Percentiles rank a stretch among this genome's conserved stretches.
These are phyloP conservation scores for Drosophila mayaguana DNA, from an alignment of 2,888 invertebrate species.

Conservation along the genomic window DNA sequence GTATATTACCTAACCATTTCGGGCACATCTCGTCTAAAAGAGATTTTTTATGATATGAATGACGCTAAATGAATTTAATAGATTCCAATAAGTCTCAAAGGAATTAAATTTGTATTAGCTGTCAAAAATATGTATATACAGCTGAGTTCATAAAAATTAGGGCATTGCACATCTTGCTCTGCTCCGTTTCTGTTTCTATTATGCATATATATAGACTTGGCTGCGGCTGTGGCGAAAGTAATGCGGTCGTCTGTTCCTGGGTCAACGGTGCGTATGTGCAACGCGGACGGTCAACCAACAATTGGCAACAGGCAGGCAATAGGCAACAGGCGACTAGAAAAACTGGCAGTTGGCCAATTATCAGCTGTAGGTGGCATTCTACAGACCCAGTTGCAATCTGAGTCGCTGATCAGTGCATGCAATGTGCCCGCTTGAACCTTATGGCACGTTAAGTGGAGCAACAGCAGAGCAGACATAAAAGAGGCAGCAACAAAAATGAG, in stretches of 20 bases:
- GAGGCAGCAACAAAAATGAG: neutral
- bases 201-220: slow-evolving; percentile 24
- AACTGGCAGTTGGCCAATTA: slow-evolving; percentile 46
- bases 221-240: slow-evolving; percentile 49
- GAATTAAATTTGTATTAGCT: too few relatives aligned
- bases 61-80: too few relatives aligned
- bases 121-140: too few relatives aligned
- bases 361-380: slow-evolving; percentile 46
- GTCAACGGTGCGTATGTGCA: slow-evolving; percentile 71
- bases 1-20: too few relatives aligned
- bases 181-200: slow-evolving; percentile 21
- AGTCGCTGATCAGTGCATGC: slow-evolving; percentile 61
- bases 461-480: neutral
- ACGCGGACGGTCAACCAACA: slow-evolving; percentile 33
- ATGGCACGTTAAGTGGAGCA: slow-evolving; percentile 59
- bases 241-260: slow-evolving; percentile 53
- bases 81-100: too few relatives aligned
- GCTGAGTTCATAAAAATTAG: neutral
- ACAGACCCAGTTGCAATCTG: slow-evolving; percentile 39
- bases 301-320: slow-evolving; percentile 8
- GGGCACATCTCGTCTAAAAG: too few relatives aligned
- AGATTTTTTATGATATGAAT: too few relatives aligned
- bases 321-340: slow-evolving; percentile 24
- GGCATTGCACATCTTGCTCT: neutral
- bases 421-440: slow-evolving; percentile 40